These are phyloP conservation scores for Conistra vaccinii DNA, from an alignment of 2,888 invertebrate genomes.

Conservation along the genomic window DNA sequence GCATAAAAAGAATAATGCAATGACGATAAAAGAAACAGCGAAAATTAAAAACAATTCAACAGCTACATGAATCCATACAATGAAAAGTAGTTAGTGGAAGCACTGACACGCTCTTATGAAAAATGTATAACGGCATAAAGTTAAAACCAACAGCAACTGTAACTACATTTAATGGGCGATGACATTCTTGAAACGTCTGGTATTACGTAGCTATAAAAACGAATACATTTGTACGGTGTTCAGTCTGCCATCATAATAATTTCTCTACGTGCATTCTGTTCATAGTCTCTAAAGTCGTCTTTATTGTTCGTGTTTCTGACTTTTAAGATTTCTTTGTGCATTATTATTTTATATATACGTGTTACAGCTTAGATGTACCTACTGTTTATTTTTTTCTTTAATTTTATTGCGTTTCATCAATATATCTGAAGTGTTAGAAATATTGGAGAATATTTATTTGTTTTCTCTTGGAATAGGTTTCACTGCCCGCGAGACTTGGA, in stretches of 20 bases:
- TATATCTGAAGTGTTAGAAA: background rate
- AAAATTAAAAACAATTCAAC: constrained; percentile 8
- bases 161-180: constrained; percentile 65
- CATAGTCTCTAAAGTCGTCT: constrained; percentile 57
- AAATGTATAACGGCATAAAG: constrained; percentile 44
- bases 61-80: constrained; percentile 13
- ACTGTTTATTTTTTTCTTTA: constrained; percentile 6
- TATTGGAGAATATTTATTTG: too few species aligned
- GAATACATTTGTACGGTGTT: constrained; percentile 64
- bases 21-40: background rate
- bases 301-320: constrained; percentile 43
- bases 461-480: background rate
- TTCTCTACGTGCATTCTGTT: constrained; percentile 66
- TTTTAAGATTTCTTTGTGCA: constrained; percentile 29
- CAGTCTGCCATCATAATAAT: constrained; percentile 66
- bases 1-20: too few species aligned
- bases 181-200: constrained; percentile 66
- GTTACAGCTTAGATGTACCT: background rate
- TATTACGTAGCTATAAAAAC: constrained; percentile 70
- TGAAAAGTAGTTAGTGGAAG: constrained; percentile 27
- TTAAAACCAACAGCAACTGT: constrained; percentile 51
- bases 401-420: background rate
- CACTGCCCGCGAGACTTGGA: background rate
- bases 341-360: constrained; percentile 16
- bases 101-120: constrained; percentile 43